Evolutionary conservation across 2,888 invertebrate species (phyloP).

Genomic region (Aphodius sticticus): DNA sequence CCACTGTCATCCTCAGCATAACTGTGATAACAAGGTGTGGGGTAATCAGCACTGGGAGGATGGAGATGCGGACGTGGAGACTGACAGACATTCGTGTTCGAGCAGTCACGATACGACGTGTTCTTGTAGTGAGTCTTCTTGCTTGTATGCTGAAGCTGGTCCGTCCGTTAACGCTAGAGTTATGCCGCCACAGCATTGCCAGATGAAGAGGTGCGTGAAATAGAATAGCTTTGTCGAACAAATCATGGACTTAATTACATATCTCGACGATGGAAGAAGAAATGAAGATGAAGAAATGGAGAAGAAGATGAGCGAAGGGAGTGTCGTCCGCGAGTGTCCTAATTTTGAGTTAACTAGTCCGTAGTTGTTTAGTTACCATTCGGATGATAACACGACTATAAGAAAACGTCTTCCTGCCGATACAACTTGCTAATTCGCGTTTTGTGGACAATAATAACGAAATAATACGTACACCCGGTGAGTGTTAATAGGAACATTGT

Average conservation of each 20-base stretch:
- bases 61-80: slow-evolving; percentile 61
- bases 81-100: slow-evolving; percentile 62
- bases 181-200: slow-evolving; percentile 47
- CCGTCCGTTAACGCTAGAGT: slow-evolving; percentile 51
- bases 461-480: slow-evolving; percentile 11
- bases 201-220: slow-evolving; percentile 49
- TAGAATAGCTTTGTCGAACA: slow-evolving; percentile 35
- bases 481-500: slow-evolving; percentile 25
- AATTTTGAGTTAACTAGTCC: slow-evolving; percentile 44
- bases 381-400: slow-evolving; percentile 35
- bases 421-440: slow-evolving; percentile 26
- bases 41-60: slow-evolving; percentile 56
- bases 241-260: slow-evolving; percentile 35
- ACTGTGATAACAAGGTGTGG: slow-evolving; percentile 57
- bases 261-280: slow-evolving; percentile 23
- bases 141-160: slow-evolving; percentile 69
- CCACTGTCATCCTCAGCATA: slow-evolving; percentile 53
- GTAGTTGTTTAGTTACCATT: slow-evolving; percentile 48
- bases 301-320: slow-evolving; percentile 13
- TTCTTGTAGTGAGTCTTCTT: slow-evolving; percentile 71
- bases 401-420: slow-evolving; percentile 43
- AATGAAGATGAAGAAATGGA: slow-evolving; percentile 21
- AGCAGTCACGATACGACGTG: slow-evolving; percentile 66
- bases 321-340: slow-evolving; percentile 35
- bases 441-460: slow-evolving; percentile 5